Evolutionary conservation across 1,140 invertebrate species (phyloP).

Genomic region (Macrobrachium rosenbergii): DNA sequence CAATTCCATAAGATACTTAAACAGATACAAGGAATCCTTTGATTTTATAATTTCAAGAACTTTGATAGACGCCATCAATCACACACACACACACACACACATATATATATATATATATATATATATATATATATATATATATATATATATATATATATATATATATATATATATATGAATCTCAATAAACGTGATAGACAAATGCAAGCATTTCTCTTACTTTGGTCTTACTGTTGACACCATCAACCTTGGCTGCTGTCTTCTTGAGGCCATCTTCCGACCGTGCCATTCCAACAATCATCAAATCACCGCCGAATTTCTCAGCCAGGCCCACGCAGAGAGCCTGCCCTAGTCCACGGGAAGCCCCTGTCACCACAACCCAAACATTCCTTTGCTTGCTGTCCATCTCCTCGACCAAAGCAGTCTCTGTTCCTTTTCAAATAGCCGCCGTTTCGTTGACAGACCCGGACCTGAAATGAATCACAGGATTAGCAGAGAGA

Average conservation of each 20-base stretch:
- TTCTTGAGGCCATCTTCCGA: slow-evolving; percentile 74
- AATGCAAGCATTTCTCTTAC: slow-evolving; percentile 10
- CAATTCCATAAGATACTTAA: no score
- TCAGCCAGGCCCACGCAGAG: slow-evolving; percentile 81
- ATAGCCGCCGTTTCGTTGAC: no score
- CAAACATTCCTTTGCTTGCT: background rate
- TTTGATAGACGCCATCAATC: background rate
- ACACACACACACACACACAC: background rate
- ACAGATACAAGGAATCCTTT: no score
- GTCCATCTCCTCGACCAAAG: no score
- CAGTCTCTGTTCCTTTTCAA: no score
- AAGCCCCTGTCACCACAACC: slow-evolving; percentile 85
- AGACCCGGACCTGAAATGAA: background rate
- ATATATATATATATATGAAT: background rate
- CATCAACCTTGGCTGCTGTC: slow-evolving; percentile 73
- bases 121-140: background rate
- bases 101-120: background rate
- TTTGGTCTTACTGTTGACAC: slow-evolving; percentile 9
- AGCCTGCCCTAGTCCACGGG: slow-evolving; percentile 86
- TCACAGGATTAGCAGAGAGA: background rate
- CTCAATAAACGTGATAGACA: background rate
- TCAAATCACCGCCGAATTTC: slow-evolving; percentile 76
- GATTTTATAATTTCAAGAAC: no score
- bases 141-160: background rate
- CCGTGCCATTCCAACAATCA: slow-evolving; percentile 83